Percentiles rank a stretch among this genome's conserved stretches.
These are phyloP conservation scores for Eupleurogrammus muticus DNA, from an alignment of 2,797 vertebrate species.

Conservation along the genomic window DNA sequence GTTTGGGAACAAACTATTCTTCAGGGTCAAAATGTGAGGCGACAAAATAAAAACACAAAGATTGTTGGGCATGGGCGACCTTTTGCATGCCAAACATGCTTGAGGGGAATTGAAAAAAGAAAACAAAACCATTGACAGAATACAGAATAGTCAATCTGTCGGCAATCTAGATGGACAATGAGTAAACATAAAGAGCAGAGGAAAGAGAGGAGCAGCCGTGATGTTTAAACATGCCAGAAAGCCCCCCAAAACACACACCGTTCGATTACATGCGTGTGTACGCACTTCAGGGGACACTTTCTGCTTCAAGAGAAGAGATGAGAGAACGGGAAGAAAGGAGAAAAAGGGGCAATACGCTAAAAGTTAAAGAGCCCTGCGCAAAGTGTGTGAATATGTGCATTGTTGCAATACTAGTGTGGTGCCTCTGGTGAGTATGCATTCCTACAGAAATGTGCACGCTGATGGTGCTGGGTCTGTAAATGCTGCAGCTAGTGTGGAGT, in stretches of 20 bases:
- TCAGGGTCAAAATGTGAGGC: constrained; percentile 18
- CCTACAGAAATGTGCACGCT: too few relatives aligned
- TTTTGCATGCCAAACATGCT: constrained; percentile 13
- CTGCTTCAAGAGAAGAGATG: constrained; percentile 31
- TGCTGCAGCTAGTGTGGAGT: too few relatives aligned
- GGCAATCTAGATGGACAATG: constrained; percentile 29
- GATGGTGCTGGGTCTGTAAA: too few relatives aligned
- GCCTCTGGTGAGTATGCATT: too few relatives aligned
- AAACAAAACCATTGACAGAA: constrained; percentile 28
- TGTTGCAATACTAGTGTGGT: background rate
- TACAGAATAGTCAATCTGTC: constrained; percentile 33
- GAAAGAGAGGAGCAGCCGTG: constrained; percentile 1
- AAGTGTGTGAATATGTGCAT: constrained; percentile 14
- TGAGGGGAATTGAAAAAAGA: constrained; percentile 26
- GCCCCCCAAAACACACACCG: constrained; percentile 19
- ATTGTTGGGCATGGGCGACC: background rate
- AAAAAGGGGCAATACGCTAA: constrained; percentile 25
- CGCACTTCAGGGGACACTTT: constrained; percentile 21
- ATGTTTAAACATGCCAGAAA: constrained; percentile 32
- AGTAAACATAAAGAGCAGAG: background rate
- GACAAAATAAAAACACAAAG: constrained; percentile 16
- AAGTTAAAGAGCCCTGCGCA: constrained; percentile 36
- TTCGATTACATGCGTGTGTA: background rate
- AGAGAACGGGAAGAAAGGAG: constrained; percentile 1
- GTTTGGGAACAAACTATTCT: constrained; percentile 13